phyloP scores from a whole-genome alignment of 2,797 vertebrate genomes.

The Meriones psammophilus region DNA sequence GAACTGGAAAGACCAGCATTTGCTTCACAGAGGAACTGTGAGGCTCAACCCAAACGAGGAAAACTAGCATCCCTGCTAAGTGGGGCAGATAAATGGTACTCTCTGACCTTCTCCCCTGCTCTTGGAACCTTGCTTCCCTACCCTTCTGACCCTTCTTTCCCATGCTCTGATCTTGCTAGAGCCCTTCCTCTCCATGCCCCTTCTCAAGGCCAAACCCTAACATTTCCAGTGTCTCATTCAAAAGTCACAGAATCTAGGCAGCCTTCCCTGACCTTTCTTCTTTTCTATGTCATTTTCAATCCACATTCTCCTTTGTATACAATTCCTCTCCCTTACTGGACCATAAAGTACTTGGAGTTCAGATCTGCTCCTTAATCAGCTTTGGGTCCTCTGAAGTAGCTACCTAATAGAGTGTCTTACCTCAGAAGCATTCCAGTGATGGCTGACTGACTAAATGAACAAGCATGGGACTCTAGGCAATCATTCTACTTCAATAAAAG shows the following conservation, averaged over 20 bases:
- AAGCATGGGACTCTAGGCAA: neutral
- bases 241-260: neutral
- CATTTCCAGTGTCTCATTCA: neutral
- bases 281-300: neutral
- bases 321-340: neutral
- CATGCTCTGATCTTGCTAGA: neutral
- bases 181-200: neutral
- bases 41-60: neutral
- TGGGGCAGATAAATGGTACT: neutral
- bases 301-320: neutral
- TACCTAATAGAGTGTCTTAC: neutral
- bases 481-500: neutral
- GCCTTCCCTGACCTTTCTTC: neutral
- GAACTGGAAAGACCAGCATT: neutral
- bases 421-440: neutral
- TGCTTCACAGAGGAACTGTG: neutral
- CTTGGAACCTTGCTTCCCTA: neutral
- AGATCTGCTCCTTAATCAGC: conserved; percentile 8
- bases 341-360: neutral
- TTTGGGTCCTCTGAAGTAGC: neutral
- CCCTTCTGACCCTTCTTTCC: neutral
- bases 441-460: neutral
- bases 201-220: neutral
- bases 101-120: neutral
- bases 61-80: neutral